Conservation (phyloP, 2,888 invertebrate species). For the Geotrupes spiniger region DNA sequence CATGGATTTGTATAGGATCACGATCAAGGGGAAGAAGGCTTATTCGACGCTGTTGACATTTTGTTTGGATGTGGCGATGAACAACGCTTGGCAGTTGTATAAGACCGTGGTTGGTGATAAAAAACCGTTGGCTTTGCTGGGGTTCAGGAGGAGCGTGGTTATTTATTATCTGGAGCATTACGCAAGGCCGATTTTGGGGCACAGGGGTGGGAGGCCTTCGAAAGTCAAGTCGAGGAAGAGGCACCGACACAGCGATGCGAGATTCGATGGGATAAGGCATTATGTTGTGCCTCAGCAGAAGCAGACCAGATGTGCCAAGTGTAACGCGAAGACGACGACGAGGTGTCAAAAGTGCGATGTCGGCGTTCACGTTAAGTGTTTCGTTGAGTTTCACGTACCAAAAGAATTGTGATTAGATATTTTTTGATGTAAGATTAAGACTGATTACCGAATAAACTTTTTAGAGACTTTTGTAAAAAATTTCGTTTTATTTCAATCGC, state of each 20-base stretch:
- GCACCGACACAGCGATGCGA: constrained; percentile 4
- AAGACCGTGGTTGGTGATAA: background rate
- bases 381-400: constrained; percentile 24
- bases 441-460: no score
- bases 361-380: constrained; percentile 28
- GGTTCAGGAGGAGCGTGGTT: constrained; percentile 4
- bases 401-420: no score
- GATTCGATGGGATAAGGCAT: constrained; percentile 29
- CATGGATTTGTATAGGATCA: constrained; percentile 20
- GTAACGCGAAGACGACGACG: constrained; percentile 28
- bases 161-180: no score
- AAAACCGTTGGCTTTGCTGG: background rate
- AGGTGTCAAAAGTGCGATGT: constrained; percentile 28
- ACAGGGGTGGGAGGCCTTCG: background rate
- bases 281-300: constrained; percentile 25
- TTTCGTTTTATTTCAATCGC: no score
- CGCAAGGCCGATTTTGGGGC: background rate
- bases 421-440: no score
- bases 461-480: no score
- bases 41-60: constrained; percentile 23
- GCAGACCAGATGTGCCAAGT: constrained; percentile 28
- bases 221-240: background rate
- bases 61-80: constrained; percentile 20
- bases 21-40: constrained; percentile 26
- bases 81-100: constrained; percentile 19